Conservation (phyloP, 2,113 vertebrate species). For the Microtus montanus region DNA sequence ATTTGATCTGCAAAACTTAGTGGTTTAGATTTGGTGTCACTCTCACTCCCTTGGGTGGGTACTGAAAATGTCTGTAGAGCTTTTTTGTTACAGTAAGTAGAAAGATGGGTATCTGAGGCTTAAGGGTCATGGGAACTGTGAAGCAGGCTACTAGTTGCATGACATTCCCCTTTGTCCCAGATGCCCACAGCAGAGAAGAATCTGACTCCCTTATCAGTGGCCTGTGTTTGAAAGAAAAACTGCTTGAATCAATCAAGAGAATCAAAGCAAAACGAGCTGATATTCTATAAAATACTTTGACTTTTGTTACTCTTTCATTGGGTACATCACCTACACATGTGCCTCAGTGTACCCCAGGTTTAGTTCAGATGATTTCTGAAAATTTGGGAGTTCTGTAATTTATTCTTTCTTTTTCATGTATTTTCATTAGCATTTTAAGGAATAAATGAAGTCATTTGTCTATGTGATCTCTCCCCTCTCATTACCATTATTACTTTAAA, state of each 20-base stretch:
- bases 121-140: background rate
- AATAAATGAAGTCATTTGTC: background rate
- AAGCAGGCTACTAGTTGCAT: background rate
- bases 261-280: background rate
- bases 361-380: background rate
- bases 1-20: background rate
- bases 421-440: background rate
- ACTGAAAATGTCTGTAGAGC: background rate
- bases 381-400: background rate
- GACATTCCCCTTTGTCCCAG: accelerated
- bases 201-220: background rate
- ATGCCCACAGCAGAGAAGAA: background rate
- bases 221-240: background rate
- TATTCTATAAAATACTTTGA: background rate
- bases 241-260: background rate
- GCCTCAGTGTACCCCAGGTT: background rate
- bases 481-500: background rate
- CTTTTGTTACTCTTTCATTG: background rate
- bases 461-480: background rate
- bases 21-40: background rate
- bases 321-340: background rate
- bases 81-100: background rate
- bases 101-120: background rate
- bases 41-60: accelerated
- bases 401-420: slow-evolving; percentile 14